Percentiles rank a stretch among this genome's conserved stretches.
Evolutionary conservation across 2,888 invertebrate species (phyloP).

Genomic region (Athrips mouffetella): DNA sequence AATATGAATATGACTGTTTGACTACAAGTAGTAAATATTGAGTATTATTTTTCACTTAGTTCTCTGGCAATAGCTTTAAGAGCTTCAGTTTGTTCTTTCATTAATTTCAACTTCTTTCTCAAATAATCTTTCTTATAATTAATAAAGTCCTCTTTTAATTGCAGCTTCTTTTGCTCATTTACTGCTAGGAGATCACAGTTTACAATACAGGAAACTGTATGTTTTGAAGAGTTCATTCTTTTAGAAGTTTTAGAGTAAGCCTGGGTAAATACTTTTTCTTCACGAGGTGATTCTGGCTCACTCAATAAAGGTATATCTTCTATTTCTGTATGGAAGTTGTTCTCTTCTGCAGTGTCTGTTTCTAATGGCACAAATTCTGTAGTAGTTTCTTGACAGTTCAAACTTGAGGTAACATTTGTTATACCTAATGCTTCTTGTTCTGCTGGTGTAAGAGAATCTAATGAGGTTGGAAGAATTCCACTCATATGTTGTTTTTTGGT

Average conservation of each 20-base stretch:
- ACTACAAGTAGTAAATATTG: no score
- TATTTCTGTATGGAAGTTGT: slow-evolving; percentile 36
- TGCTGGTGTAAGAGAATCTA: slow-evolving; percentile 41
- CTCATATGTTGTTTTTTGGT: slow-evolving; percentile 52
- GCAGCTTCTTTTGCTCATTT: slow-evolving; percentile 56
- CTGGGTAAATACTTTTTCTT: slow-evolving; percentile 21
- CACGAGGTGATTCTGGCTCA: slow-evolving; percentile 50
- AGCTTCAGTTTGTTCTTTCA: slow-evolving; percentile 68
- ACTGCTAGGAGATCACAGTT: slow-evolving; percentile 58
- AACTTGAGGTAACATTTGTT: slow-evolving; percentile 36
- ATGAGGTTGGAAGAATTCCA: slow-evolving; percentile 42
- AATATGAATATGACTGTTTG: no score
- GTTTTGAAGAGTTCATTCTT: slow-evolving; percentile 28
- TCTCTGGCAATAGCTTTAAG: slow-evolving; percentile 61
- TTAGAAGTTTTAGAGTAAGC: background rate
- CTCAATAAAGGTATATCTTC: slow-evolving; percentile 42
- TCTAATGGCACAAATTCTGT: slow-evolving; percentile 50
- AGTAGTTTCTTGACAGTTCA: slow-evolving; percentile 35
- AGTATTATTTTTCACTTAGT: slow-evolving; percentile 29
- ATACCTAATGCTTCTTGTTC: slow-evolving; percentile 56
- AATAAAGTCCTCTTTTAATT: slow-evolving; percentile 63
- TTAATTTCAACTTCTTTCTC: slow-evolving; percentile 54
- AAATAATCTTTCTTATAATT: slow-evolving; percentile 68
- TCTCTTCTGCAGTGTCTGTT: slow-evolving; percentile 36
- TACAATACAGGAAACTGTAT: slow-evolving; percentile 48